Base-by-base conservation (phyloP, 2,797 vertebrate genomes). In the Notoglanidium macrostoma region DNA sequence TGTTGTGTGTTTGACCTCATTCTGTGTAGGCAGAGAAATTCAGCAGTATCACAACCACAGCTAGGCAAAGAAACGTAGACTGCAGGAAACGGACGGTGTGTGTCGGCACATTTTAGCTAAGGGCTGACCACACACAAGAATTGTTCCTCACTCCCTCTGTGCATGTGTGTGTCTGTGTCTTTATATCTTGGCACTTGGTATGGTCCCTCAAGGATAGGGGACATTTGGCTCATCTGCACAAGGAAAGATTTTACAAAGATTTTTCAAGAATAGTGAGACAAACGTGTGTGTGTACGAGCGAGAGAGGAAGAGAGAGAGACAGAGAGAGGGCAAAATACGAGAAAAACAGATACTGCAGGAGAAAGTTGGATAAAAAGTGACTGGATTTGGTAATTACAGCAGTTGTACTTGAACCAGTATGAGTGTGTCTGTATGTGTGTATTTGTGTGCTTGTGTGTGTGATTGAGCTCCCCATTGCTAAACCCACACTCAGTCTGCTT, bases 21-120 rank as follows among this genome's bases (percentile, higher is more conserved):
- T 49, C 46, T 49, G 46, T 49, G 46, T 49, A 7, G 46, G 46
- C 46, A 49, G 9, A 10, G 46, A 49, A 49, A 81, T 73, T 8
- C 57, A 68, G 55, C 59, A 29, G 51, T 87, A 46, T 86, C 84
- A 40, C 78, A 70, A 32, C 23, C 85, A 68, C 19, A 80, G 61
- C 46, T 55, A 68, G 12, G 26, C 74, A 14, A n/a, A 57, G 72
- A 76, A 54, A 91, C 90, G 91, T 90, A 87, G 77, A 85, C 89
- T 89, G 72, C 55, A 88, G 78, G 67, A 23, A 81, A 68, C 86
- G 89, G 21, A 83, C 17, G 4, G 40, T 77, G 54, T n/a, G 59
- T 3, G 21, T 72, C 68, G 74, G 80, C 80, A 87, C 59, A 78
- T 63, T 65, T 76, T 85, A 54, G 46, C 51, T 51, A 74, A 23